Evolutionary conservation across 2,888 invertebrate species (phyloP).

Genomic region (Pilophorus perplexus): DNA sequence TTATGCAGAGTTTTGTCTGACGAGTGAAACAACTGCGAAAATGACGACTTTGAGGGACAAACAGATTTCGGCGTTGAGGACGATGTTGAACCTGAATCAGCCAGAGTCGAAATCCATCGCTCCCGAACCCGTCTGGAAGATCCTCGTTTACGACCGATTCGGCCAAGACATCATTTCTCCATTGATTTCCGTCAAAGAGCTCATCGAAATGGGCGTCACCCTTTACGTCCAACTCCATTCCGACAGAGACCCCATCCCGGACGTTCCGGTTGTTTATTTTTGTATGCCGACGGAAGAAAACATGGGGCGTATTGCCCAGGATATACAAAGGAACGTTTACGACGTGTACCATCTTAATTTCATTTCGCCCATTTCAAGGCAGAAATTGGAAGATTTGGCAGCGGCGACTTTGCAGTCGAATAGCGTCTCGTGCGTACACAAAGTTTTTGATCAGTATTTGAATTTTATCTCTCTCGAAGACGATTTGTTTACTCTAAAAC

Average conservation of each 20-base stretch:
- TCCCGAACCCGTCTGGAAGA: conserved; percentile 92
- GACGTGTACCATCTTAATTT: conserved; percentile 96
- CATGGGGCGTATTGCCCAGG: conserved; percentile 87
- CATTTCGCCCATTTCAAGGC: conserved; percentile 89
- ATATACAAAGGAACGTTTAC: conserved; percentile 82
- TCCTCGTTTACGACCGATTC: conserved; percentile 90
- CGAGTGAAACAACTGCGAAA: too few species aligned
- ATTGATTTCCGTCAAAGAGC: conserved; percentile 89
- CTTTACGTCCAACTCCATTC: conserved; percentile 93
- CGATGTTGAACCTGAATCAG: conserved; percentile 92
- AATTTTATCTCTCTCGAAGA: conserved; percentile 98
- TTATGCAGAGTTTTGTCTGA: too few species aligned
- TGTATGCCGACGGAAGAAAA: conserved; percentile 96
- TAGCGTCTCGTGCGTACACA: conserved; percentile 86
- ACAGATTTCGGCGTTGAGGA: conserved; percentile 67
- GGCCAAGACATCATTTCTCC: conserved; percentile 99
- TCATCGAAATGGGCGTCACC: conserved; percentile 94
- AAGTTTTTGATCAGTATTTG: conserved; percentile 96
- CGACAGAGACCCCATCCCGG: conserved; percentile 89
- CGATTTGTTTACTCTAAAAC: conserved; percentile 90
- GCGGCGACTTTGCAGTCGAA: conserved; percentile 86
- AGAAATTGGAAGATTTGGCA: conserved; percentile 92
- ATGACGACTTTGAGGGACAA: conserved; percentile 46
- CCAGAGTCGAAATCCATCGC: conserved; percentile 71
- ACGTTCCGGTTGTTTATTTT: conserved; percentile 98